phyloP scores from a whole-genome alignment of 1,140 invertebrate genomes.

The Lasioglossum baleicum region DNA sequence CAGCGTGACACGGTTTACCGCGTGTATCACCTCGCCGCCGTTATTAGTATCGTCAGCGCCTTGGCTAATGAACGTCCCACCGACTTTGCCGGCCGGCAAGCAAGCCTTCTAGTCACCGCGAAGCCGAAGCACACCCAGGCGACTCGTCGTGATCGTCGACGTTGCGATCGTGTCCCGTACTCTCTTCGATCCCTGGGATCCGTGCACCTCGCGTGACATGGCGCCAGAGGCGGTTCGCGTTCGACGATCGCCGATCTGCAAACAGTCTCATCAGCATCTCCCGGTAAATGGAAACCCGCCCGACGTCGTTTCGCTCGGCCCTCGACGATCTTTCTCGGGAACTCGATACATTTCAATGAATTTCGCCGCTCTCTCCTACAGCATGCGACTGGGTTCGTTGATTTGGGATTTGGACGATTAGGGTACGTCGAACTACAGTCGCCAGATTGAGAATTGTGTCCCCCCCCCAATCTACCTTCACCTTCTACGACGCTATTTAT shows the following conservation, averaged over 20 bases:
- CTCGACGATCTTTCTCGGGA: background rate
- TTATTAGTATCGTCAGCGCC: slow-evolving; percentile 39
- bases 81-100: background rate
- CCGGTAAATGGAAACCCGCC: background rate
- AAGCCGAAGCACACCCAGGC: slow-evolving; percentile 49
- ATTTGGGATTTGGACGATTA: no score
- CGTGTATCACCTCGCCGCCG: slow-evolving; percentile 61
- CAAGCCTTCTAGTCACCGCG: slow-evolving; percentile 51
- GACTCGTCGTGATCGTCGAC: slow-evolving; percentile 48
- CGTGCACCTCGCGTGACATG: slow-evolving; percentile 55
- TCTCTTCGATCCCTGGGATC: slow-evolving; percentile 35
- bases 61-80: slow-evolving; percentile 37
- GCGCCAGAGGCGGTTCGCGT: slow-evolving; percentile 39
- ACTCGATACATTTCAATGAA: no score
- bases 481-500: no score
- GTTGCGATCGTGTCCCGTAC: slow-evolving; percentile 24
- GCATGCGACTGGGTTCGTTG: no score
- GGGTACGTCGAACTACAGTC: no score
- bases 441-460: no score
- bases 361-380: no score
- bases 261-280: slow-evolving; percentile 44
- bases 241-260: slow-evolving; percentile 56
- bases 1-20: slow-evolving; percentile 62
- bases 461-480: no score
- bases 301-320: slow-evolving; percentile 33